Conservation (phyloP, 1,140 invertebrate genomes). For the Gonatopus flavifemur region DNA sequence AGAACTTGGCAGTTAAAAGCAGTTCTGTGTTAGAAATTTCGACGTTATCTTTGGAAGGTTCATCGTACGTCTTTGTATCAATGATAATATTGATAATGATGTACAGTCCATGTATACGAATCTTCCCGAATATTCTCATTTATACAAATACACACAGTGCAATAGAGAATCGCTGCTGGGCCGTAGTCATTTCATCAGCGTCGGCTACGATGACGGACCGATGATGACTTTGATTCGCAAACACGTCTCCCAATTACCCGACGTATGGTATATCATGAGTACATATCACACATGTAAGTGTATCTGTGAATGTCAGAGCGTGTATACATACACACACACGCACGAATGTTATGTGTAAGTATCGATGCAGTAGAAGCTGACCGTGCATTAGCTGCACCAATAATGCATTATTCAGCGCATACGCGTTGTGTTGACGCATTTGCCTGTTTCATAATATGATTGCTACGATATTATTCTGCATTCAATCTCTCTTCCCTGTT, state of each 20-base stretch:
- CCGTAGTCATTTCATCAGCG: conserved; percentile 38
- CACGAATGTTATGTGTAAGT: too few species aligned
- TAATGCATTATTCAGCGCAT: conserved; percentile 59
- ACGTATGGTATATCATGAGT: too few species aligned
- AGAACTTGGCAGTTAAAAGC: too few species aligned
- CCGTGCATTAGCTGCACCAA: conserved; percentile 59
- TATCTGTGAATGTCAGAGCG: too few species aligned
- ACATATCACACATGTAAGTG: too few species aligned
- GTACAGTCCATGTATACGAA: neutral
- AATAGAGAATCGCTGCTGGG: conserved; percentile 18
- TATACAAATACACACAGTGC: conserved; percentile 7
- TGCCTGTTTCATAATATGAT: conserved; percentile 54
- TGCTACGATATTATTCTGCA: conserved; percentile 51
- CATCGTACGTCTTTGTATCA: neutral
- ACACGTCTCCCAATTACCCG: conserved; percentile 56
- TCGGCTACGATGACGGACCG: conserved; percentile 41
- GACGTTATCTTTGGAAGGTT: neutral
- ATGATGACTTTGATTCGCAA: conserved; percentile 60
- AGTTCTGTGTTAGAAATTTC: neutral
- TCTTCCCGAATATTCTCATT: neutral
- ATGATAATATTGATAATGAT: neutral
- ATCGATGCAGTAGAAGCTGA: conserved; percentile 49
- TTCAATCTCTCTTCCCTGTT: too few species aligned
- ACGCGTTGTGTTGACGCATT: conserved; percentile 52
- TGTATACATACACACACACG: too few species aligned